Percentiles rank a stretch among this genome's conserved stretches.
phyloP scores from a whole-genome alignment of 2,113 vertebrate genomes.

The Pseudorectes ferrugineus region DNA sequence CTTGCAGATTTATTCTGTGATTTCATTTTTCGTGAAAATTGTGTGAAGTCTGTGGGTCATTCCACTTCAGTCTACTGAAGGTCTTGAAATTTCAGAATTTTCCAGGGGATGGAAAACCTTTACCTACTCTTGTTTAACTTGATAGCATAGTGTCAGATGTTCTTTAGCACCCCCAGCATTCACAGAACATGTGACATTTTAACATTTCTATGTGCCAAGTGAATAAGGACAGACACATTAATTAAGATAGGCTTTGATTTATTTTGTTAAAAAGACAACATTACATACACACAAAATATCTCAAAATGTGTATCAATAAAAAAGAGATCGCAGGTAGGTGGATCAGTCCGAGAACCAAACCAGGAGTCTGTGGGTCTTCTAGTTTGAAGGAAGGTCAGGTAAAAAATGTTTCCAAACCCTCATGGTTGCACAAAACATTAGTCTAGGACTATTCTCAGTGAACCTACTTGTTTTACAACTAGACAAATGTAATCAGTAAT shows the following conservation, averaged over 20 bases:
- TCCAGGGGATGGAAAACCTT: not conserved
- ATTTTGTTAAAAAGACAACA: not conserved
- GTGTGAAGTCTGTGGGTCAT: not conserved
- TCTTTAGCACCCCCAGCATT: not conserved
- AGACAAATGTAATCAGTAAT: not conserved
- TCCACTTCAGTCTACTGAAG: not conserved
- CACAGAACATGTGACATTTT: not conserved
- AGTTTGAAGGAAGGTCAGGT: not conserved
- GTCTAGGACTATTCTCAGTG: not conserved
- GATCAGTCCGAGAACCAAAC: not conserved
- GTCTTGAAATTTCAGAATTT: not conserved
- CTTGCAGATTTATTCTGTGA: not conserved
- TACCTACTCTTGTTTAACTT: not conserved
- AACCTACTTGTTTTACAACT: not conserved
- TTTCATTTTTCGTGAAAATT: not conserved
- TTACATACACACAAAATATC: not conserved
- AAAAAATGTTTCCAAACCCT: not conserved
- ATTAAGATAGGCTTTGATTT: not conserved
- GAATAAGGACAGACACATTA: not conserved
- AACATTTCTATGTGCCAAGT: not conserved
- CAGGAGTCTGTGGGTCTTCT: not conserved
- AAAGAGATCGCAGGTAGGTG: not conserved
- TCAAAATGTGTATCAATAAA: not conserved
- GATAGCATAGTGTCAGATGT: not conserved
- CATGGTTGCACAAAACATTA: not conserved